phyloP scores from a whole-genome alignment of 2,888 invertebrate species.

The Aethes cnicana region DNA sequence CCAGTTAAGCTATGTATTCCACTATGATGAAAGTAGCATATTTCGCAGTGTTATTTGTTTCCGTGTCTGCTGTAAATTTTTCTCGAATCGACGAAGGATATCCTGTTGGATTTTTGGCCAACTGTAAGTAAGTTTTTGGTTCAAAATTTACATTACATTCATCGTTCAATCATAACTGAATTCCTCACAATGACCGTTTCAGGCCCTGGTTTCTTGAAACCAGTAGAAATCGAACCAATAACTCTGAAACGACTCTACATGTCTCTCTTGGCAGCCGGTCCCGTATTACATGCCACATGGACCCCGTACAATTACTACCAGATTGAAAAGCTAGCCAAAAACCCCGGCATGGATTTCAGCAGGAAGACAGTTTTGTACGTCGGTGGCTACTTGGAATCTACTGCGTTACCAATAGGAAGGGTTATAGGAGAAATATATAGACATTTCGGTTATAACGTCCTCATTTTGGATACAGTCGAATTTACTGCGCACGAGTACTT shows the following conservation, averaged over 20 bases:
- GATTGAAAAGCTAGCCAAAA: constrained; percentile 22
- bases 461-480: constrained; percentile 23
- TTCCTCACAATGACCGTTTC: no score
- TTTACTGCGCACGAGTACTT: constrained; percentile 25
- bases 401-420: constrained; percentile 8
- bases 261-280: constrained; percentile 12
- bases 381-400: constrained; percentile 29
- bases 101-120: constrained; percentile 17
- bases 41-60: not conserved
- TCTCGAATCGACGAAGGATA: constrained; percentile 12
- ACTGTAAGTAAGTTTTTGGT: constrained; percentile 13
- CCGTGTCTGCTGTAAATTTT: not conserved
- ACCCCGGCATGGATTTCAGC: constrained; percentile 18
- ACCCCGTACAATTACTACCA: constrained; percentile 13
- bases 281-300: constrained; percentile 1
- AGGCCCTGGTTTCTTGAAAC: constrained; percentile 15
- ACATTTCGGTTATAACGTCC: constrained; percentile 31
- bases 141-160: no score
- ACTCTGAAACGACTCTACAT: constrained; percentile 1
- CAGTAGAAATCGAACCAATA: constrained; percentile 6
- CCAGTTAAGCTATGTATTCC: constrained; percentile 33
- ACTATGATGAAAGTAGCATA: not conserved
- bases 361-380: constrained; percentile 28
- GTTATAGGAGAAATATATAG: constrained; percentile 17
- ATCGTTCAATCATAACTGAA: no score